phyloP scores from a whole-genome alignment of 2,113 vertebrate genomes.

The Pungitius pungitius region DNA sequence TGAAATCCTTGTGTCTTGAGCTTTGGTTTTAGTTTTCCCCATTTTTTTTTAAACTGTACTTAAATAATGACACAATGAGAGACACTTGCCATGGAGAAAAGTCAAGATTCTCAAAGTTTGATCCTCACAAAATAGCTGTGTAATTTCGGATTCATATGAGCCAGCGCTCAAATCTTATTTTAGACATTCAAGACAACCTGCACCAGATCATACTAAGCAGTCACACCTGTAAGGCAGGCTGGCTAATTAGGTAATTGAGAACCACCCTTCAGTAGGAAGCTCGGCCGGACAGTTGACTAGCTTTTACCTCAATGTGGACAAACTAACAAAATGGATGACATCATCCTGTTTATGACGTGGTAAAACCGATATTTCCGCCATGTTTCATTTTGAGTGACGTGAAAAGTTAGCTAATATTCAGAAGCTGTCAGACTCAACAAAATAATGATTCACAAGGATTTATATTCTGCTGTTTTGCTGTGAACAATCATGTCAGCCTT shows the following conservation, averaged over 20 bases:
- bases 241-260: slow-evolving; percentile 56
- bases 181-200: slow-evolving; percentile 32
- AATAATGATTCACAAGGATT: background rate
- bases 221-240: slow-evolving; percentile 60
- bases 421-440: background rate
- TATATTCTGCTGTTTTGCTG: background rate
- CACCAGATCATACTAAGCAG: slow-evolving; percentile 48
- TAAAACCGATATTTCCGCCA: background rate
- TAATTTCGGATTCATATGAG: slow-evolving; percentile 30
- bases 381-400: background rate
- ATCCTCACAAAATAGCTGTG: slow-evolving; percentile 12
- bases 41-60: slow-evolving; percentile 12
- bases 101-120: slow-evolving; percentile 21
- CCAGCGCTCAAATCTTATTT: slow-evolving; percentile 20
- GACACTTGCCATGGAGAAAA: background rate
- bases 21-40: background rate
- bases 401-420: background rate
- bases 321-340: background rate
- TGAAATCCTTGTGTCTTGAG: slow-evolving; percentile 6
- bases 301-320: background rate
- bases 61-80: background rate
- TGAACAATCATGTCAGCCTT: background rate
- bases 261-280: background rate
- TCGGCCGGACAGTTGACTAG: background rate
- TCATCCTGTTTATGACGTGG: background rate